Percentiles rank a stretch among this genome's conserved stretches.
These are phyloP conservation scores for Illadopsis cleaveri DNA, from an alignment of 2,113 vertebrate species.

Conservation along the genomic window DNA sequence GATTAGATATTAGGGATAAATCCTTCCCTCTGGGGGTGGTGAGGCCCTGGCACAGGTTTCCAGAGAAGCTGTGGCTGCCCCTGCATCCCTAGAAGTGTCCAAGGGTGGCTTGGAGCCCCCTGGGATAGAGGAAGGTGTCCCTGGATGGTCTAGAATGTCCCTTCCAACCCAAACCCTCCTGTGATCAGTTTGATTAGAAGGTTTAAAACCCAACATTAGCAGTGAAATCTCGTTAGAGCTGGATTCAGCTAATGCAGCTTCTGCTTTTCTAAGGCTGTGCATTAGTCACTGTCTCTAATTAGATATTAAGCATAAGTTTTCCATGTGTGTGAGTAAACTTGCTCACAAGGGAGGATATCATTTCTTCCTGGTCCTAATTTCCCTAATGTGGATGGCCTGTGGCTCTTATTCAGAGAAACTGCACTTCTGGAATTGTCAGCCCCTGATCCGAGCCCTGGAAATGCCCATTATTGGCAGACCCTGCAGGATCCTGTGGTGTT, in stretches of 20 bases:
- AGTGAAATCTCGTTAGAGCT: background rate
- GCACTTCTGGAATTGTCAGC: background rate
- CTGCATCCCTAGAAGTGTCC: background rate
- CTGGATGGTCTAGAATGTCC: background rate
- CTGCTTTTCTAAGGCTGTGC: background rate
- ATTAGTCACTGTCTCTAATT: conserved; percentile 66
- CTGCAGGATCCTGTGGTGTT: background rate
- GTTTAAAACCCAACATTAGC: background rate
- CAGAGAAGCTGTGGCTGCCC: background rate
- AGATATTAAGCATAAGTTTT: conserved; percentile 57
- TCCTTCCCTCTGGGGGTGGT: background rate
- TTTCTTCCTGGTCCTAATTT: conserved; percentile 50
- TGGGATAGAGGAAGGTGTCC: background rate
- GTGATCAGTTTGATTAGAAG: background rate
- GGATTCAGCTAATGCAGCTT: conserved; percentile 14
- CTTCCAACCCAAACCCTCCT: background rate
- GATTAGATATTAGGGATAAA: background rate
- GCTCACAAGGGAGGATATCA: conserved; percentile 52
- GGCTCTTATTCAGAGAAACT: background rate
- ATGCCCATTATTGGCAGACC: background rate
- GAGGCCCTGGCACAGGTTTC: background rate
- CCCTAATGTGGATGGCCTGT: conserved; percentile 25
- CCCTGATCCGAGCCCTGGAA: background rate
- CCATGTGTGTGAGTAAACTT: conserved; percentile 47
- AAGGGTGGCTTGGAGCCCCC: background rate